These are phyloP conservation scores for Orchesella flavescens DNA, from an alignment of 2,888 invertebrate species.

Conservation along the genomic window DNA sequence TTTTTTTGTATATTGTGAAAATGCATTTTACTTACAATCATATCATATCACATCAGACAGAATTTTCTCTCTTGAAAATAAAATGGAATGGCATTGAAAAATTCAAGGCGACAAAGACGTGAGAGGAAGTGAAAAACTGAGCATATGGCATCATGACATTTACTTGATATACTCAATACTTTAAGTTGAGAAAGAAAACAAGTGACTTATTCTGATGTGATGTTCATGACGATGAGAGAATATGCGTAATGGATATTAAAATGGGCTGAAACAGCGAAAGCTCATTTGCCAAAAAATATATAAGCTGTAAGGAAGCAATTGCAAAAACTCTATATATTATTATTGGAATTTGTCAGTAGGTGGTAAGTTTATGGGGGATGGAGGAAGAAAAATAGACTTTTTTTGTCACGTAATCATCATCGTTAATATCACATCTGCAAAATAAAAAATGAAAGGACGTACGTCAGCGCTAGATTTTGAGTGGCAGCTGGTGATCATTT, in stretches of 20 bases:
- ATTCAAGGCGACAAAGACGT: slow-evolving; percentile 38
- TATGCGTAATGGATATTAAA: slow-evolving; percentile 5
- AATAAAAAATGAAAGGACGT: neutral
- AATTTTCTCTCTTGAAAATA: neutral
- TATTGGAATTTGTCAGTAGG: no score
- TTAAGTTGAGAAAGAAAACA: neutral
- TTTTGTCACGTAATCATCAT: neutral
- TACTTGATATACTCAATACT: neutral
- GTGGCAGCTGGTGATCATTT: neutral
- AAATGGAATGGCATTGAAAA: slow-evolving; percentile 31
- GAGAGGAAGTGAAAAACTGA: neutral
- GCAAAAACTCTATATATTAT: no score
- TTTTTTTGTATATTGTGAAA: neutral
- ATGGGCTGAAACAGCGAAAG: neutral
- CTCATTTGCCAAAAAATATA: slow-evolving; percentile 2
- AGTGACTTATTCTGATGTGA: no score
- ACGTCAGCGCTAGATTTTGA: neutral
- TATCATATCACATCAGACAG: neutral
- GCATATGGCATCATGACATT: neutral
- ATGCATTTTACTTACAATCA: neutral
- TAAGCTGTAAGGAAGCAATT: neutral
- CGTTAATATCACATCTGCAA: neutral
- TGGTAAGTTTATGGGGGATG: no score
- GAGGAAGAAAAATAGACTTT: neutral
- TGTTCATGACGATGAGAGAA: neutral